phyloP scores from a whole-genome alignment of 2,113 vertebrate genomes.

The Chelonoidis abingdonii region DNA sequence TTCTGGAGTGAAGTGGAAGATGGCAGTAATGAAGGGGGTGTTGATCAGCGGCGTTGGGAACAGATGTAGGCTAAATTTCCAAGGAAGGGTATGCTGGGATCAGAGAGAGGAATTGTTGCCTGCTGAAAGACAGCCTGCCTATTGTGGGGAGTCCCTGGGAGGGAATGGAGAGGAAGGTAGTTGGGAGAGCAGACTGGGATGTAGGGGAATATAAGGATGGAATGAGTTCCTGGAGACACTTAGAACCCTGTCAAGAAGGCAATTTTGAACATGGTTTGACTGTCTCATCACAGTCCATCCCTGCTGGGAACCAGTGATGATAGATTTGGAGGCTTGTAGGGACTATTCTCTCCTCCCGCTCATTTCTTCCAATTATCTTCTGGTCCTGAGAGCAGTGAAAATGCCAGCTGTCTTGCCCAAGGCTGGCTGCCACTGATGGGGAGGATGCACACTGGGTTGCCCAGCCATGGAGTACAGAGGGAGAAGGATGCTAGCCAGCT shows the following conservation, averaged over 20 bases:
- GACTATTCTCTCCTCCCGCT: neutral
- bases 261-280: neutral
- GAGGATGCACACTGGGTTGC: neutral
- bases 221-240: neutral
- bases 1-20: neutral
- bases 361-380: neutral
- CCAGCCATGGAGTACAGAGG: neutral
- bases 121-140: neutral
- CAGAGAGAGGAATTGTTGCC: neutral
- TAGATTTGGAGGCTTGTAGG: neutral
- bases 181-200: neutral
- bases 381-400: neutral
- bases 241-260: neutral
- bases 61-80: neutral
- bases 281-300: neutral
- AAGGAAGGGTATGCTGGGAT: fast-evolving
- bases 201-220: neutral
- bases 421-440: neutral
- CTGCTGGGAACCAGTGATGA: neutral
- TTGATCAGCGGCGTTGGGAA: neutral
- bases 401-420: neutral
- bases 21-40: neutral
- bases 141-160: neutral
- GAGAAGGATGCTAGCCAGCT: neutral
- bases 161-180: neutral